A percentile compares a stretch with the other conserved stretches of the same genome.
These are phyloP conservation scores for Hypena proboscidalis DNA, from an alignment of 2,888 invertebrate genomes.

Conservation along the genomic window DNA sequence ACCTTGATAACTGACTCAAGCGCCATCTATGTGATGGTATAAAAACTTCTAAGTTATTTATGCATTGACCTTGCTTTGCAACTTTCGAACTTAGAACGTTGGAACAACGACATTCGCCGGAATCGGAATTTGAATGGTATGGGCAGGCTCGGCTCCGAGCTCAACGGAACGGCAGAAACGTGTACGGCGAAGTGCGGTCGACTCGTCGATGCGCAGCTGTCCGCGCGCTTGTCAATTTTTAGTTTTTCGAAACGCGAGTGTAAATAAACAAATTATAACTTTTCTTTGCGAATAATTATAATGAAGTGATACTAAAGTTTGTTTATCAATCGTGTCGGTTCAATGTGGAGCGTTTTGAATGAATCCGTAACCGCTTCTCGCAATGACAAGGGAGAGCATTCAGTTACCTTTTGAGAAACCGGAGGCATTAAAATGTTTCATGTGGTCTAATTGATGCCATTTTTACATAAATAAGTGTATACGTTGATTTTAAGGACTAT, in stretches of 20 bases:
- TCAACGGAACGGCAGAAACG: constrained; percentile 76
- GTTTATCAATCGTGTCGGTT: constrained; percentile 73
- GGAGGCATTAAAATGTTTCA: constrained; percentile 84
- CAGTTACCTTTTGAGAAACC: constrained; percentile 82
- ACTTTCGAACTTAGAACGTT: constrained; percentile 77
- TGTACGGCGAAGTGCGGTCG: constrained; percentile 85
- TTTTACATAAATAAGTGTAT: constrained; percentile 79
- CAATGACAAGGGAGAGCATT: constrained; percentile 84
- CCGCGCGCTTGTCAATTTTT: constrained; percentile 77
- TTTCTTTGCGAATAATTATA: constrained; percentile 72
- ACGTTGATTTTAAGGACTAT: constrained; percentile 79
- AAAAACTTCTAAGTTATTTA: constrained; percentile 55
- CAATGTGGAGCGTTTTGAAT: constrained; percentile 76
- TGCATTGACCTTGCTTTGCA: constrained; percentile 70
- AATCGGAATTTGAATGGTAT: constrained; percentile 73
- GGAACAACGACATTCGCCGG: constrained; percentile 69
- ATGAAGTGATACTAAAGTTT: constrained; percentile 82
- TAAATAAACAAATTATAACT: constrained; percentile 81
- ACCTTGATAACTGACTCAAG: constrained; percentile 18
- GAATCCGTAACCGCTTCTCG: constrained; percentile 82
- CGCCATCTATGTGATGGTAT: constrained; percentile 54
- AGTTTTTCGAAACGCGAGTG: constrained; percentile 83
- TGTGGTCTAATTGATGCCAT: constrained; percentile 78
- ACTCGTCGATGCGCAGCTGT: constrained; percentile 84
- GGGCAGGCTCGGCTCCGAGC: constrained; percentile 54